Conservation (phyloP, 2,888 invertebrate genomes). For the Tupiocoris notatus region DNA sequence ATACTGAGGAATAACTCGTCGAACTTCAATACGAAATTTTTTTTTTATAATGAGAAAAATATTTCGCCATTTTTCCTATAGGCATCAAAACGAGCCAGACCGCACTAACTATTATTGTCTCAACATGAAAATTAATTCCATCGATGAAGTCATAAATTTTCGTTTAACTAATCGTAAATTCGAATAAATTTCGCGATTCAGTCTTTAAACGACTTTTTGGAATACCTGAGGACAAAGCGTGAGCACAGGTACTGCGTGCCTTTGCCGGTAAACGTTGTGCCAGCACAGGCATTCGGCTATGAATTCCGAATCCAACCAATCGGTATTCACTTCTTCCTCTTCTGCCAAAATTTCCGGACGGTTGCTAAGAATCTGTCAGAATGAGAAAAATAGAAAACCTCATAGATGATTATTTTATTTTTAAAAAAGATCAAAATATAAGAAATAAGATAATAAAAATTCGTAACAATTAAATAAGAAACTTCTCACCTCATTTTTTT, state of each 20-base stretch:
- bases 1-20: too few species aligned
- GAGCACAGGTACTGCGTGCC: conserved; percentile 71
- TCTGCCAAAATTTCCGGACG: conserved; percentile 70
- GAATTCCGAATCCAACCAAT: conserved; percentile 78
- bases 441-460: background rate
- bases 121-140: too few species aligned
- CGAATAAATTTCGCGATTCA: too few species aligned
- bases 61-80: too few species aligned
- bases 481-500: too few species aligned
- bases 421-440: background rate
- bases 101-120: too few species aligned
- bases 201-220: background rate
- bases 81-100: too few species aligned
- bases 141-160: too few species aligned
- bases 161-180: too few species aligned
- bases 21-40: too few species aligned
- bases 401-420: background rate
- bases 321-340: conserved; percentile 68
- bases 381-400: conserved; percentile 47
- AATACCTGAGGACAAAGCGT: conserved; percentile 72
- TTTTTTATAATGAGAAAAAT: too few species aligned
- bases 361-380: conserved; percentile 67
- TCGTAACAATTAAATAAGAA: too few species aligned
- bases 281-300: conserved; percentile 77
- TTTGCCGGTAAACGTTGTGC: conserved; percentile 78